phyloP scores from a whole-genome alignment of 2,797 vertebrate species.

The Mallotus villosus region DNA sequence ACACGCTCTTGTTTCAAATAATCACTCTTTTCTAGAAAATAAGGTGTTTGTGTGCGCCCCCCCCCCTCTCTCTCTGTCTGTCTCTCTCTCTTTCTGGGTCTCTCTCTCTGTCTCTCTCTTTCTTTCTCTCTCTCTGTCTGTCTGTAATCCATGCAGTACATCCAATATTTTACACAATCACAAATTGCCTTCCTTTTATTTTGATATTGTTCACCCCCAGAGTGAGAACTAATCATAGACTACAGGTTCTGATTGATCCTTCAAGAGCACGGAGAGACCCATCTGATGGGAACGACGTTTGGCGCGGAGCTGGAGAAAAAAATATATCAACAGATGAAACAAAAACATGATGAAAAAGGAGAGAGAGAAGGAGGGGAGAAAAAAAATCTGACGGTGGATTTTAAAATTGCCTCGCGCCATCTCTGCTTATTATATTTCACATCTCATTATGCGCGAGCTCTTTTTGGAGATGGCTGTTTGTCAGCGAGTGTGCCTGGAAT shows the following conservation, averaged over 20 bases:
- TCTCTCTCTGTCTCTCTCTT: no score
- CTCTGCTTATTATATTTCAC: slow-evolving; percentile 68
- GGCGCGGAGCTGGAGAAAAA: not conserved
- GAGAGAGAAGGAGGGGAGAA: slow-evolving; percentile 34
- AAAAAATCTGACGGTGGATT: slow-evolving; percentile 48
- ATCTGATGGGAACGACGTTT: slow-evolving; percentile 46
- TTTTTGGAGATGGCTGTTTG: slow-evolving; percentile 59
- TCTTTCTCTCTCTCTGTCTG: no score
- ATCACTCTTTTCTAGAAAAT: no score
- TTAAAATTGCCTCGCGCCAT: slow-evolving; percentile 59
- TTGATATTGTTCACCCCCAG: slow-evolving; percentile 21
- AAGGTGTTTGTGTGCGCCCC: no score
- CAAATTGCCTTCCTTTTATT: slow-evolving; percentile 17
- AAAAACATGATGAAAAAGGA: slow-evolving; percentile 10
- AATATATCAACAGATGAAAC: not conserved
- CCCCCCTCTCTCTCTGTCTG: no score
- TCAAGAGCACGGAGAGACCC: slow-evolving; percentile 48
- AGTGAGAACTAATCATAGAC: slow-evolving; percentile 37
- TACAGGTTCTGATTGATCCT: slow-evolving; percentile 50
- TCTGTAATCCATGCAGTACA: no score
- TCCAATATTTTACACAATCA: slow-evolving; percentile 8
- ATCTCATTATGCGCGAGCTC: slow-evolving; percentile 65
- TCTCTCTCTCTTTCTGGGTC: no score
- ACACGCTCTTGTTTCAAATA: no score
- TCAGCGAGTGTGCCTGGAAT: slow-evolving; percentile 60